Percentiles rank a stretch among this genome's conserved stretches.
These are phyloP conservation scores for Pocota personata DNA, from an alignment of 2,888 invertebrate species.

Conservation along the genomic window DNA sequence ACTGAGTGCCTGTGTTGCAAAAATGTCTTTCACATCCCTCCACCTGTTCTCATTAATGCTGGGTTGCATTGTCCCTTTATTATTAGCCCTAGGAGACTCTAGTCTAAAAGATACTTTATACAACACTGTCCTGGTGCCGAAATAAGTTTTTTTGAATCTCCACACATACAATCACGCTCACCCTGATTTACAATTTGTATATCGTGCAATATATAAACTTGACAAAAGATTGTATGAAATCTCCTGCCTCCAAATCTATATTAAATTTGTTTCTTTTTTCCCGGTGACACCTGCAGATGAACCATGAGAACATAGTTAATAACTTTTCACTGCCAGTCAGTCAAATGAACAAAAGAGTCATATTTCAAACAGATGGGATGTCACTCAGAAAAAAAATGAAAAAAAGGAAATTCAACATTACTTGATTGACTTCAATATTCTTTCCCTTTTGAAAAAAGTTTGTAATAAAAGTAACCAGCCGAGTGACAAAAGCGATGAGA, in stretches of 20 bases:
- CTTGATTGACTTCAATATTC: neutral
- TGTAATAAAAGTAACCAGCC: neutral
- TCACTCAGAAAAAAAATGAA: slow-evolving; percentile 15
- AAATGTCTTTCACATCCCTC: no score
- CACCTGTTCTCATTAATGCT: no score
- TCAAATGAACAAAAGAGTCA: slow-evolving; percentile 5
- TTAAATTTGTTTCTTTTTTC: neutral
- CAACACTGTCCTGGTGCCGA: no score
- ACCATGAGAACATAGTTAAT: slow-evolving; percentile 9
- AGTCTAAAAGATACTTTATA: no score
- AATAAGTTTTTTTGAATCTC: no score
- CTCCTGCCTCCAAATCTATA: neutral
- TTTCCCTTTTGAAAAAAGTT: neutral
- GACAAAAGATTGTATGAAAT: neutral
- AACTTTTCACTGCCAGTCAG: slow-evolving; percentile 27
- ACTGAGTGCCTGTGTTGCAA: no score
- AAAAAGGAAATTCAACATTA: neutral
- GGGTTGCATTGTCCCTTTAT: no score
- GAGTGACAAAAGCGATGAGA: neutral
- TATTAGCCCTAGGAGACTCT: no score
- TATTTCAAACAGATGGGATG: slow-evolving; percentile 34
- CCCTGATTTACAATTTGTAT: no score
- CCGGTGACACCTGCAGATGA: slow-evolving; percentile 20
- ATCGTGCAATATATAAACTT: neutral
- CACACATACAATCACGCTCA: no score